phyloP scores from a whole-genome alignment of 2,888 invertebrate species.

The Tipula helvola region DNA sequence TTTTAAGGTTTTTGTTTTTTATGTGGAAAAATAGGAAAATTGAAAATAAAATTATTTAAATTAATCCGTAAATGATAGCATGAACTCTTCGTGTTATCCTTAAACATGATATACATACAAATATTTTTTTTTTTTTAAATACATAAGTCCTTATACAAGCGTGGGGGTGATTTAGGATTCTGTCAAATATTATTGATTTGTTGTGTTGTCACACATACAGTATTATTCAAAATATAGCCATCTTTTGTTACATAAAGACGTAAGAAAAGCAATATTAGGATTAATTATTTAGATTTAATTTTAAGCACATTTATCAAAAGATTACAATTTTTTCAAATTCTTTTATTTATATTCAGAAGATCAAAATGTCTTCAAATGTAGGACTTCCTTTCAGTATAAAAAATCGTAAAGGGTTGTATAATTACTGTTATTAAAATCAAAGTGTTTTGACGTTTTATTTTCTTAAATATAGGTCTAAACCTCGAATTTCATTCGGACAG shows the following conservation, averaged over 20 bases:
- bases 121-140: neutral
- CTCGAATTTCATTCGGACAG: too few relatives aligned
- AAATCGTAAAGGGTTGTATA: too few relatives aligned
- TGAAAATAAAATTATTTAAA: neutral
- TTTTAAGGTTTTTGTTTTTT: neutral
- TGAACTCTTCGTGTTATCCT: conserved; percentile 4
- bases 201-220: neutral
- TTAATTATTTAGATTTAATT: neutral
- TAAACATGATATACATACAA: neutral
- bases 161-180: neutral
- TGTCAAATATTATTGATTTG: neutral
- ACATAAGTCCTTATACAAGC: neutral
- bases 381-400: too few relatives aligned
- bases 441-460: too few relatives aligned
- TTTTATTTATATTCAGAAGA: too few relatives aligned
- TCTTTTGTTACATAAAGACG: neutral
- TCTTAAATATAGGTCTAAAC: too few relatives aligned
- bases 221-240: neutral
- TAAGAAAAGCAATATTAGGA: neutral
- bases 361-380: too few relatives aligned
- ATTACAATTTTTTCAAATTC: neutral
- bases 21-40: neutral
- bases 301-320: neutral
- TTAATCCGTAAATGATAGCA: neutral
- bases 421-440: too few relatives aligned